These are phyloP conservation scores for Dusona sp. DNA, from an alignment of 2,888 invertebrate species.

Conservation along the genomic window DNA sequence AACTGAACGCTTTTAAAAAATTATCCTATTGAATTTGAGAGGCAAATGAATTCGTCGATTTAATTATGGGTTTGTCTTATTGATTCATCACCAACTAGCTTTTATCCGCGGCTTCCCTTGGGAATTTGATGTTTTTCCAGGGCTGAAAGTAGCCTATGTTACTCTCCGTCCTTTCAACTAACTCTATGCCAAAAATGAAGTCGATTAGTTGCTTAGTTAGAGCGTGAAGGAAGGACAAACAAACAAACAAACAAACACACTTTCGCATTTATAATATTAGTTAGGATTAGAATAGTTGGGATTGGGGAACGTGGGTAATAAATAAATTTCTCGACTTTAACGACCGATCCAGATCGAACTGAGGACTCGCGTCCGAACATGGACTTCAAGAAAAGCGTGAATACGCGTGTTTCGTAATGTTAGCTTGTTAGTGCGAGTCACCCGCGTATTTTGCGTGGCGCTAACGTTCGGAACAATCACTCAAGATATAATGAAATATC, in stretches of 20 bases:
- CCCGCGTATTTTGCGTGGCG: constrained; percentile 8
- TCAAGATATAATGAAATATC: constrained; percentile 31
- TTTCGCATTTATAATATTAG: too few relatives aligned
- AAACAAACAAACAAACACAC: too few relatives aligned
- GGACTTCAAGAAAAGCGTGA: constrained; percentile 16
- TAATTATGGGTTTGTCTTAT: not conserved
- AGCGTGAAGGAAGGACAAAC: too few relatives aligned
- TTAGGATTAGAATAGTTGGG: too few relatives aligned
- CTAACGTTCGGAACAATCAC: constrained; percentile 21
- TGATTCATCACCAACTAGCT: not conserved
- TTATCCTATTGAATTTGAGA: not conserved
- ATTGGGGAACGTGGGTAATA: not conserved
- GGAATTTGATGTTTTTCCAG: too few relatives aligned
- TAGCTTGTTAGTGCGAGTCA: constrained; percentile 28
- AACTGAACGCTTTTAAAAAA: not conserved
- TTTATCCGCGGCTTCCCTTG: too few relatives aligned
- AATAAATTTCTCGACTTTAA: constrained; percentile 38
- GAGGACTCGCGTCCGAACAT: constrained; percentile 28
- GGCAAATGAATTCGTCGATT: not conserved
- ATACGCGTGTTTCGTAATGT: constrained; percentile 39
- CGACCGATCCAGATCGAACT: constrained; percentile 24
- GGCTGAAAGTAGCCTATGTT: too few relatives aligned
- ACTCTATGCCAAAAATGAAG: too few relatives aligned
- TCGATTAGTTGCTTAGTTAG: too few relatives aligned
- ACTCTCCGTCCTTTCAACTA: too few relatives aligned